phyloP scores from a whole-genome alignment of 2,113 vertebrate species.

The Podarcis raffonei region DNA sequence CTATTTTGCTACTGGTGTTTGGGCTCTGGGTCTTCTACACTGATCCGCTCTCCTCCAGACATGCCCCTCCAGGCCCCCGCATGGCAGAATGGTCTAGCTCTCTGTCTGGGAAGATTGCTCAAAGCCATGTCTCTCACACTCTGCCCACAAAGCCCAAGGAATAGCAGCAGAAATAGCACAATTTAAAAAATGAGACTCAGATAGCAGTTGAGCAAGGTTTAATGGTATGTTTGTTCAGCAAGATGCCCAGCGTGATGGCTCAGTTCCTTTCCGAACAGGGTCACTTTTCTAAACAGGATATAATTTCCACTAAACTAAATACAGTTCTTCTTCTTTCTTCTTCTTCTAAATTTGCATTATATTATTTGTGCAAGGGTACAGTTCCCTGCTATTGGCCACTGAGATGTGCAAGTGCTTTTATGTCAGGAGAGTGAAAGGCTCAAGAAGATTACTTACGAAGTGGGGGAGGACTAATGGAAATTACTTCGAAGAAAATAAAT shows the following conservation, averaged over 20 bases:
- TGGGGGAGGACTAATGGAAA: neutral
- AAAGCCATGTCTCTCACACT: neutral
- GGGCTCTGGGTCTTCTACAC: neutral
- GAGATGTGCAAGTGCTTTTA: neutral
- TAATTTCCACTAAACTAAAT: neutral
- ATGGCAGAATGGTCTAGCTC: neutral
- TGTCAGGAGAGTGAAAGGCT: neutral
- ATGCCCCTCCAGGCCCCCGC: too few species aligned
- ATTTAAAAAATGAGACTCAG: neutral
- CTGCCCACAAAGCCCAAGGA: neutral
- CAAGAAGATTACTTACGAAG: neutral
- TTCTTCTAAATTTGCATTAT: neutral
- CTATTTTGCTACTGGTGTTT: too few species aligned
- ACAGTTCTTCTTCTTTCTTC: neutral
- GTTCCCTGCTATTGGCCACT: too few species aligned
- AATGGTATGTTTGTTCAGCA: neutral
- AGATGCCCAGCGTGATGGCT: neutral
- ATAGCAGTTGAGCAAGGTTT: neutral
- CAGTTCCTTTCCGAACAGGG: neutral
- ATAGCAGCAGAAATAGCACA: too few species aligned
- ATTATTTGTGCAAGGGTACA: neutral
- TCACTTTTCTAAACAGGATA: neutral
- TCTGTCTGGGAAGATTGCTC: neutral
- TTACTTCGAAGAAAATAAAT: neutral
- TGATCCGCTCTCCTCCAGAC: neutral